phyloP scores from a whole-genome alignment of 2,888 invertebrate genomes.

The Acrocyrtus sp. region DNA sequence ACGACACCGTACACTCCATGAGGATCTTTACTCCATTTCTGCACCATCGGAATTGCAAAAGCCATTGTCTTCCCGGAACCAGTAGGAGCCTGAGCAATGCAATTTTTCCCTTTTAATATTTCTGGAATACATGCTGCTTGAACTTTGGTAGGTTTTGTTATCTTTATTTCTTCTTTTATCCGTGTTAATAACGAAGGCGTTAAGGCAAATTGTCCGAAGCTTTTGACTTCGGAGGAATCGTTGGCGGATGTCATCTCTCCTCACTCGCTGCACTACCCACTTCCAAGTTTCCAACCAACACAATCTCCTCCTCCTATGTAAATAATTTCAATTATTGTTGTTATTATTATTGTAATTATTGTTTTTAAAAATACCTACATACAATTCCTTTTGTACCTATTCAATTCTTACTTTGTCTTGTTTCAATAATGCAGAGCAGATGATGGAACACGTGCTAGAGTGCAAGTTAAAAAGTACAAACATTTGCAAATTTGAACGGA shows the following conservation, averaged over 20 bases:
- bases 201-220: conserved; percentile 38
- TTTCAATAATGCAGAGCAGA: no score
- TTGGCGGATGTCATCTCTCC: background rate
- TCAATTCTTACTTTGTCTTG: no score
- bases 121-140: conserved; percentile 83
- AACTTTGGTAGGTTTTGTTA: conserved; percentile 82
- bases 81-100: conserved; percentile 96
- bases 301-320: no score
- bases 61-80: conserved; percentile 99
- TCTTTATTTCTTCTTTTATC: conserved; percentile 72
- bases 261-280: no score
- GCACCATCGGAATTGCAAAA: conserved; percentile 93
- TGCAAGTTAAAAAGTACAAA: no score
- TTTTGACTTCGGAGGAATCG: background rate
- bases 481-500: no score
- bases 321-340: no score
- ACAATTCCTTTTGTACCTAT: no score
- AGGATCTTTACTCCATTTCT: conserved; percentile 91
- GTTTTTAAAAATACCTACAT: no score
- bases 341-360: no score
- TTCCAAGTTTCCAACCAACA: no score
- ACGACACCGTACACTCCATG: conserved; percentile 95
- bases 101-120: conserved; percentile 83
- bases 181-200: conserved; percentile 21
- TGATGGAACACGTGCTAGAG: no score